Conservation (phyloP, 2,113 vertebrate species). For the Brachypteracias leptosomus region DNA sequence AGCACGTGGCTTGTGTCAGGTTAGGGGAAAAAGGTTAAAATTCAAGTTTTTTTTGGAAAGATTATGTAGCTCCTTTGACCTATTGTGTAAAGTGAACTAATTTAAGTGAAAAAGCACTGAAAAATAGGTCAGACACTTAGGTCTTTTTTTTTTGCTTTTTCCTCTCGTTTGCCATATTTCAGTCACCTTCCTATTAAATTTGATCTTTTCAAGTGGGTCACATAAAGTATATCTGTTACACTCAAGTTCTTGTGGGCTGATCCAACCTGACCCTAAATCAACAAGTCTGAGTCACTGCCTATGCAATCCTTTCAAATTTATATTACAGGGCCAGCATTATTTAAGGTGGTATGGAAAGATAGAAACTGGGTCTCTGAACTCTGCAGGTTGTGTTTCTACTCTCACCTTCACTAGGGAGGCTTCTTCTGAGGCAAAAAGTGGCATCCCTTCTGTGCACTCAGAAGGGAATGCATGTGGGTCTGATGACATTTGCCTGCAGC, state of each 20-base stretch:
- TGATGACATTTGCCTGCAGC: neutral
- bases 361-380: neutral
- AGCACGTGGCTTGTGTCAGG: neutral
- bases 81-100: neutral
- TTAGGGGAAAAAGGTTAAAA: neutral
- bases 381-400: neutral
- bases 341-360: neutral
- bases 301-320: neutral
- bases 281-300: conserved; percentile 30
- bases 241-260: neutral
- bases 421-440: neutral
- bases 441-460: neutral
- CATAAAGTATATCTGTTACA: neutral
- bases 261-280: conserved; percentile 32
- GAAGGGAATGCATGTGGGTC: neutral
- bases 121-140: neutral
- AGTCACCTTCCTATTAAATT: conserved; percentile 18
- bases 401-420: neutral
- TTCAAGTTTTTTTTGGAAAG: neutral
- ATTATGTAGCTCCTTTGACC: neutral
- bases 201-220: conserved; percentile 1
- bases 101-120: neutral
- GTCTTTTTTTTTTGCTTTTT: neutral
- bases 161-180: neutral
- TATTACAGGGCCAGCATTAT: neutral